Conservation (phyloP, 2,888 invertebrate genomes). For the Tholera decimalis region DNA sequence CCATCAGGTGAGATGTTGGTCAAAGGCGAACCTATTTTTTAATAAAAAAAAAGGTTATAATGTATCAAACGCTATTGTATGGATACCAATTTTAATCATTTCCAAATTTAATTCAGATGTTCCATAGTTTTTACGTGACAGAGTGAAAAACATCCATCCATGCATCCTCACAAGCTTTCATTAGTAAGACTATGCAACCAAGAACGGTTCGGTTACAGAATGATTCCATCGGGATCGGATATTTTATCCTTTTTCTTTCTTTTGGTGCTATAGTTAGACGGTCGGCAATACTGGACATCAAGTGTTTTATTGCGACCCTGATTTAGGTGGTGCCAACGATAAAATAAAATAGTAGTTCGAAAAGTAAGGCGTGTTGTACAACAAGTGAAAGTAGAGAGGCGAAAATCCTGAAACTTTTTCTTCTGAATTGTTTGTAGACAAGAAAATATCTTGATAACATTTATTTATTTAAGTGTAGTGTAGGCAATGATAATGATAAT, state of each 20-base stretch:
- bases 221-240: conserved; percentile 56
- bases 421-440: not conserved
- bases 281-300: conserved; percentile 44
- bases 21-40: no score
- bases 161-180: no score
- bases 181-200: conserved; percentile 30
- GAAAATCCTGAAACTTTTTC: not conserved
- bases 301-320: conserved; percentile 55
- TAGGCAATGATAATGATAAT: no score
- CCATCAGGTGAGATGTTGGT: no score
- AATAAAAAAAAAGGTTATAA: no score
- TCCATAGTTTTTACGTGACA: no score
- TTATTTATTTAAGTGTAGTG: not conserved
- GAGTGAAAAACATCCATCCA: no score
- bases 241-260: conserved; percentile 55
- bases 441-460: not conserved
- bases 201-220: conserved; percentile 18
- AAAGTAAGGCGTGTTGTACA: conserved; percentile 24
- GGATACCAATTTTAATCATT: no score
- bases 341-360: conserved; percentile 49
- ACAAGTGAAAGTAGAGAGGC: not conserved
- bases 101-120: no score
- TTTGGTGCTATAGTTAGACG: conserved; percentile 41
- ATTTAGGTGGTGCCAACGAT: conserved; percentile 46
- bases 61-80: no score